Conservation (phyloP, 1,140 invertebrate genomes). For the Adelges cooleyi region DNA sequence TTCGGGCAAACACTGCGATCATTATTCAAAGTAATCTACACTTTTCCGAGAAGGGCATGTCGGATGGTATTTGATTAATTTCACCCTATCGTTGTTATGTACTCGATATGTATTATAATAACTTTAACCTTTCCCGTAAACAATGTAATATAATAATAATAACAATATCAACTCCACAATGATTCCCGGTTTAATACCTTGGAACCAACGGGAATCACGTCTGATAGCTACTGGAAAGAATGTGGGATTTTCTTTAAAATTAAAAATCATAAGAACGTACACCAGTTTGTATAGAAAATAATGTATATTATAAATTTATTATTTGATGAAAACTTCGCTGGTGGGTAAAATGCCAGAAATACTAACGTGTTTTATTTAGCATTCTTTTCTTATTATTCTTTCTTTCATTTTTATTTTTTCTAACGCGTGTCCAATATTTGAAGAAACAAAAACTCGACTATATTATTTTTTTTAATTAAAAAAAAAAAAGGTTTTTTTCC, state of each 20-base stretch:
- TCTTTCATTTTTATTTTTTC: too few relatives aligned
- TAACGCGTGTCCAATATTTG: neutral
- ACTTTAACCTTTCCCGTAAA: too few relatives aligned
- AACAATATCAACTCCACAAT: neutral
- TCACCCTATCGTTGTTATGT: too few relatives aligned
- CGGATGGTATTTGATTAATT: too few relatives aligned
- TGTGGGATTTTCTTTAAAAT: conserved; percentile 26
- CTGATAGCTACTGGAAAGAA: conserved; percentile 15
- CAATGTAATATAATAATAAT: too few relatives aligned
- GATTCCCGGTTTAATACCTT: conserved; percentile 24
- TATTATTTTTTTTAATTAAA: conserved; percentile 12
- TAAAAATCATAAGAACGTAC: conserved; percentile 1
- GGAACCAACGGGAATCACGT: conserved; percentile 22
- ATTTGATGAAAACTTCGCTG: neutral
- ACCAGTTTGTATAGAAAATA: neutral
- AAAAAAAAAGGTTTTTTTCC: neutral
- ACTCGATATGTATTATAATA: too few relatives aligned
- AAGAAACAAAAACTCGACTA: neutral
- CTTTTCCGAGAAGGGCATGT: too few relatives aligned
- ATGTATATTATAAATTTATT: neutral
- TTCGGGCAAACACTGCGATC: too few relatives aligned
- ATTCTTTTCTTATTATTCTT: neutral
- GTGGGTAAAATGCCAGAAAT: neutral
- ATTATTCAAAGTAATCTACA: too few relatives aligned
- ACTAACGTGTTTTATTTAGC: conserved; percentile 7